phyloP scores from a whole-genome alignment of 2,113 vertebrate species.

The Murina feae region DNA sequence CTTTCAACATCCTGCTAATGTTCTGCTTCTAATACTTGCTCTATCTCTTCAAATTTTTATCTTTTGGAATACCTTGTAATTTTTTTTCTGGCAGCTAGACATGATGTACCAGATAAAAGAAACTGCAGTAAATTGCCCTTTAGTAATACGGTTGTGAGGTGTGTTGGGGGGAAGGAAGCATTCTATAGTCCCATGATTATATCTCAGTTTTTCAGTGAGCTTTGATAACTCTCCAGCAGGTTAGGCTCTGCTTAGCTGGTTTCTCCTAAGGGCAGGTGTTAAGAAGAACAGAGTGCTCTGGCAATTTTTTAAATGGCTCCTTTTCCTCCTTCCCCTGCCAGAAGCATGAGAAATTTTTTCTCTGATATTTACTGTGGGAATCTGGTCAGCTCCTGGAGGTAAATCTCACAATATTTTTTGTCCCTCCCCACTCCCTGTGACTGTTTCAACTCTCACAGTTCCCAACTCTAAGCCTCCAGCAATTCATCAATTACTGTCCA shows the following conservation, averaged over 20 bases:
- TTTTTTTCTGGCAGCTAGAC: background rate
- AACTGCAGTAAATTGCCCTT: background rate
- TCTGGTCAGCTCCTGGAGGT: background rate
- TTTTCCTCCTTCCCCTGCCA: background rate
- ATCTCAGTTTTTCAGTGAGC: background rate
- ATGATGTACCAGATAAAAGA: background rate
- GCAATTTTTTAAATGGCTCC: background rate
- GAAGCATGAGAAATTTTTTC: background rate
- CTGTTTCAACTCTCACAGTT: background rate
- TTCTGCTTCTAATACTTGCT: background rate
- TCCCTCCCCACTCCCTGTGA: too few species aligned
- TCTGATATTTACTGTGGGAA: background rate
- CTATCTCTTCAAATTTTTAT: background rate
- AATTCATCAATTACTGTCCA: background rate
- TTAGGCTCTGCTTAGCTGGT: background rate
- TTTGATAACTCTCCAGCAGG: background rate
- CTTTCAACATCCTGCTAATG: background rate
- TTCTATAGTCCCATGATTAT: background rate
- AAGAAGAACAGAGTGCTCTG: background rate
- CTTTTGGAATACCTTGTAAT: background rate
- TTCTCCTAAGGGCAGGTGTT: background rate
- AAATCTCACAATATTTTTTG: background rate
- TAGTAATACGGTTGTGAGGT: background rate
- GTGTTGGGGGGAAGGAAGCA: background rate
- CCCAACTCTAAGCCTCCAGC: background rate